These are phyloP conservation scores for Ramphastos sulfuratus DNA, from an alignment of 2,113 vertebrate genomes.

Conservation along the genomic window DNA sequence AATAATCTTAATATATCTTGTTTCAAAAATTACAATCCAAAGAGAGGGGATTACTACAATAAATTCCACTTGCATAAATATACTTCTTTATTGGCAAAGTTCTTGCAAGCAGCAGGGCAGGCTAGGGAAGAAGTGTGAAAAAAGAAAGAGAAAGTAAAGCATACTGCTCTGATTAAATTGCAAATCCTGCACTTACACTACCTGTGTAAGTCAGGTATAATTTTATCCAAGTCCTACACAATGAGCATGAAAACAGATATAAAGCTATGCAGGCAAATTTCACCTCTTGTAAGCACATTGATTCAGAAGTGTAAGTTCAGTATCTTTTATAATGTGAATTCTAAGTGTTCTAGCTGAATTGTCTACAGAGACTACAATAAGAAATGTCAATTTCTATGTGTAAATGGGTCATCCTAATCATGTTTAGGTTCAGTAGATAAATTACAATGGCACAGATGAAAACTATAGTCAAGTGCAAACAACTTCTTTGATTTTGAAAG, in stretches of 20 bases:
- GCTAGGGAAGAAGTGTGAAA: background rate
- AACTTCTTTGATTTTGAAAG: background rate
- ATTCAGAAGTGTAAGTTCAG: background rate
- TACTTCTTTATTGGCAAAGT: background rate
- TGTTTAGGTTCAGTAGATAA: background rate
- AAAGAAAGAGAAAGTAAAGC: background rate
- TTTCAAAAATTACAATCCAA: background rate
- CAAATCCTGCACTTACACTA: background rate
- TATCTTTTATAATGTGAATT: background rate
- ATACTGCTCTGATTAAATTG: background rate
- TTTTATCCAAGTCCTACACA: background rate
- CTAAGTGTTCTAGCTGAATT: background rate
- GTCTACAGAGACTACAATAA: background rate
- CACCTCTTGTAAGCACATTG: background rate
- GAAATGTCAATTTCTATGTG: background rate
- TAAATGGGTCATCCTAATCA: background rate
- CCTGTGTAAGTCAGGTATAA: background rate
- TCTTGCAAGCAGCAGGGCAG: background rate
- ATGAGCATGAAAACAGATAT: background rate
- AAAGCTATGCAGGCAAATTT: background rate
- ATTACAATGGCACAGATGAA: background rate
- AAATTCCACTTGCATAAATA: background rate
- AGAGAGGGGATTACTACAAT: background rate
- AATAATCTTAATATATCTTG: background rate
- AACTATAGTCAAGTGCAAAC: background rate